A percentile compares a stretch with the other conserved stretches of the same genome.
phyloP scores from a whole-genome alignment of 2,797 vertebrate species.

The Lutjanus argentimaculatus region DNA sequence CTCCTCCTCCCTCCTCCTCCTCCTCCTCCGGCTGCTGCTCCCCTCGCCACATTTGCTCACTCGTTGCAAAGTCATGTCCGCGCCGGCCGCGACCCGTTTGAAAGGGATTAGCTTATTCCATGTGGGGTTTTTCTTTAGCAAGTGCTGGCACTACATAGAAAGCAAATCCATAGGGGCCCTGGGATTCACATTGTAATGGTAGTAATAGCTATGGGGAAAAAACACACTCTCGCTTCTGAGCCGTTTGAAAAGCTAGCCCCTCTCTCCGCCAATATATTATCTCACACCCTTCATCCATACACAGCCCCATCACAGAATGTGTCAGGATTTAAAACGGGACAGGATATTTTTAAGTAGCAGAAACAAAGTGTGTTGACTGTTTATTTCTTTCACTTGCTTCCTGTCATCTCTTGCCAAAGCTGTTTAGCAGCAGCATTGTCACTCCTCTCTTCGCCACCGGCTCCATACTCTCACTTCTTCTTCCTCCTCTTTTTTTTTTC shows the following conservation, averaged over 20 bases:
- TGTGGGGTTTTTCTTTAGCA: constrained; percentile 80
- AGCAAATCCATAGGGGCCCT: constrained; percentile 78
- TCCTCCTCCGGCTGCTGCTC: neutral
- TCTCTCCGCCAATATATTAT: constrained; percentile 64
- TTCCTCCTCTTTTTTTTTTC: constrained; percentile 50
- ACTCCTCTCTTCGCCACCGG: constrained; percentile 75
- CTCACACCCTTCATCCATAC: constrained; percentile 66
- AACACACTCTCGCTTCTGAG: constrained; percentile 52
- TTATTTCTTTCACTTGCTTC: constrained; percentile 81
- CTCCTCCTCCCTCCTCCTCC: neutral
- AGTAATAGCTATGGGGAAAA: constrained; percentile 76
- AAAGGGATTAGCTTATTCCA: constrained; percentile 83
- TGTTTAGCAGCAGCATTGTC: constrained; percentile 84
- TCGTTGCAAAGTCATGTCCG: constrained; percentile 83
- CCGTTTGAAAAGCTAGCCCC: constrained; percentile 65
- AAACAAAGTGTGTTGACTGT: constrained; percentile 84
- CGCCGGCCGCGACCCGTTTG: constrained; percentile 75
- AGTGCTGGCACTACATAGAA: constrained; percentile 79
- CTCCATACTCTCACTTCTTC: constrained; percentile 70
- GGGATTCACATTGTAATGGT: constrained; percentile 83
- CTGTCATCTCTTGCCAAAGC: constrained; percentile 88
- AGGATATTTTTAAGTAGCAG: constrained; percentile 86
- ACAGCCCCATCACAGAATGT: constrained; percentile 75
- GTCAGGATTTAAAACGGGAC: constrained; percentile 83
- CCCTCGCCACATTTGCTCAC: constrained; percentile 47